Evolutionary conservation across 2,888 invertebrate genomes (phyloP), one percentile per base, ranked within the genome.

Genomic region (Eilema sororculum): DNA sequence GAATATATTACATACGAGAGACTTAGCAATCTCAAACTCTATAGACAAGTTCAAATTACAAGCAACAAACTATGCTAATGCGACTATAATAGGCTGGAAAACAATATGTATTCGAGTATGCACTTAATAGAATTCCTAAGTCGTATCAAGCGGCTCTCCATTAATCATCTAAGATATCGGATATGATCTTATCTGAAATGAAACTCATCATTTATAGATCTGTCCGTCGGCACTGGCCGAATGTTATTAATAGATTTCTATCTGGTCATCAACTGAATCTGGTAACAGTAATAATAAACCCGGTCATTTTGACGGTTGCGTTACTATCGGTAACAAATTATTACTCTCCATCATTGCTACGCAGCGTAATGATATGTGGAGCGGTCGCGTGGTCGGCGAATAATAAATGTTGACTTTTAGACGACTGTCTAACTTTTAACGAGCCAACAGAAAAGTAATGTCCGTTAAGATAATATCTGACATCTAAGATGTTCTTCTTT

Each of bases 171-270:
- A 75, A 89, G 90, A 90, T 90, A 91, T 90, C 87, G 87, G 88
- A 91, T 91, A 92, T 90, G 93, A 94, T 95, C 93, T 93, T 94
- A 95, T 95, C 95, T 93, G 91, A 91, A 94, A 94, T 90, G 93
- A 91, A 95, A 94, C 94, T 94, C 95, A 95, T 95, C 95, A 94
- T 95, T 95, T 95, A 95, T 92, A 93, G 93, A 94, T 95, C 91
- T 92, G 90, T 90, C 88, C 89, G 93, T 92, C 92, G 88, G 90
- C 91, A 88, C 89, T 92, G 92, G 85, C 88, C 91, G 93, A 94
- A 94, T 92, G 91, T 94, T 94, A 95, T 94, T 94, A 94, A 94
- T 93, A 94, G 93, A 95, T 95, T 91, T 90, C 85, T 94, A 95
- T 94, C 93, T 91, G 89, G 90, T 93, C 93, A 93, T 93, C 92